Evolutionary conservation across 2,888 invertebrate genomes (phyloP).

Genomic region (Phytoseiulus persimilis): DNA sequence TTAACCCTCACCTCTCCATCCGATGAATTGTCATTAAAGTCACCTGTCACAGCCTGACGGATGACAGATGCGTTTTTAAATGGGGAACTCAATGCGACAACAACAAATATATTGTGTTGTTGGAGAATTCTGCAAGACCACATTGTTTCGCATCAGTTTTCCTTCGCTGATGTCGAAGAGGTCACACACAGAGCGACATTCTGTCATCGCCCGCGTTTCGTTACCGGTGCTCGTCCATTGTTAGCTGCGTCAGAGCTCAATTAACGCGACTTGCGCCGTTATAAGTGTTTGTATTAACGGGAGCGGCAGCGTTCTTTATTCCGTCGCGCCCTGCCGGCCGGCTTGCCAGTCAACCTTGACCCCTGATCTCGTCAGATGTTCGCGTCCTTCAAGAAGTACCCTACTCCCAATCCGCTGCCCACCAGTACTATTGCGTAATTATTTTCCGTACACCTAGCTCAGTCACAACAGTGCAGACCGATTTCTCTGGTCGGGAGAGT

Average conservation of each 20-base stretch:
- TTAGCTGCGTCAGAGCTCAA: not conserved
- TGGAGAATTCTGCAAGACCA: not conserved
- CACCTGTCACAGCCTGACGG: not conserved
- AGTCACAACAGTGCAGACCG: not conserved
- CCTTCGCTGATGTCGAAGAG: not conserved
- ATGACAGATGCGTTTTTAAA: not conserved
- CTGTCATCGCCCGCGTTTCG: not conserved
- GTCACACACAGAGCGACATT: not conserved
- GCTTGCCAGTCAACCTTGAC: not conserved
- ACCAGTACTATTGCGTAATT: not conserved
- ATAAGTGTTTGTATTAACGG: not conserved
- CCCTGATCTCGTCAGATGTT: not conserved
- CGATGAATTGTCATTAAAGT: not conserved
- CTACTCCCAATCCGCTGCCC: not conserved
- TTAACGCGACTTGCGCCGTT: not conserved
- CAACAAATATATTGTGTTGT: not conserved
- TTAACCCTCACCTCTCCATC: not conserved
- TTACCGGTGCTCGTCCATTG: not conserved
- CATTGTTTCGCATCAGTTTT: not conserved
- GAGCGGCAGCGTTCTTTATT: not conserved
- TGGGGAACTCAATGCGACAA: not conserved
- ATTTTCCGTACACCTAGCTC: not conserved
- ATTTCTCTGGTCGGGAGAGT: not conserved
- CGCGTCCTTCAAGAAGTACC: not conserved
- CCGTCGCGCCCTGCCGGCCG: not conserved